These are phyloP conservation scores for Acronicta alni DNA, from an alignment of 2,888 invertebrate species.

Conservation along the genomic window DNA sequence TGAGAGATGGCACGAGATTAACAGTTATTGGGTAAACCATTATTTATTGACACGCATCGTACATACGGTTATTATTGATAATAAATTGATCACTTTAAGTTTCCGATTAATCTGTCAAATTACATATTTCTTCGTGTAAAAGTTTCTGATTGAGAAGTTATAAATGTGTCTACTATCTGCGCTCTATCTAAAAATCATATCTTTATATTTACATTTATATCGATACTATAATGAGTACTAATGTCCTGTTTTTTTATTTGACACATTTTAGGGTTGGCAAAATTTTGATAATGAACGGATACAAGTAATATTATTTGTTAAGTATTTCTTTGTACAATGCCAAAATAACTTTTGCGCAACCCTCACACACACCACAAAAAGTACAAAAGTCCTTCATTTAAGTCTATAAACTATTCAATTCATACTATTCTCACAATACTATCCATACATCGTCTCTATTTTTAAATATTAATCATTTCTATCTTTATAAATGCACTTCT, in stretches of 20 bases:
- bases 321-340: conserved; percentile 51
- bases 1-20: too few species aligned
- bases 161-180: conserved; percentile 59
- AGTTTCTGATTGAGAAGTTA: conserved; percentile 55
- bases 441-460: conserved; percentile 79
- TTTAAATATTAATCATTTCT: conserved; percentile 80
- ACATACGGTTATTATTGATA: conserved; percentile 15
- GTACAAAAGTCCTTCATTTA: conserved; percentile 83
- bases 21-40: too few species aligned
- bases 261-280: conserved; percentile 77
- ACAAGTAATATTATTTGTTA: conserved; percentile 33
- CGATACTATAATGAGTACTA: conserved; percentile 62
- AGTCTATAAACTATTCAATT: conserved; percentile 75
- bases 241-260: conserved; percentile 70
- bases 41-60: background rate
- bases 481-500: conserved; percentile 88
- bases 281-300: conserved; percentile 55
- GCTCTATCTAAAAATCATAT: conserved; percentile 63
- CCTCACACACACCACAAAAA: conserved; percentile 83
- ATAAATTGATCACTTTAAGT: conserved; percentile 28
- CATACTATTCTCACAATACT: conserved; percentile 81
- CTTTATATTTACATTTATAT: conserved; percentile 66
- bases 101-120: conserved; percentile 26
- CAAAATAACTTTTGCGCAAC: conserved; percentile 71
- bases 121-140: conserved; percentile 39